Evolutionary conservation across 1,140 invertebrate genomes (phyloP).

Genomic region (Neodiprion pinetum): DNA sequence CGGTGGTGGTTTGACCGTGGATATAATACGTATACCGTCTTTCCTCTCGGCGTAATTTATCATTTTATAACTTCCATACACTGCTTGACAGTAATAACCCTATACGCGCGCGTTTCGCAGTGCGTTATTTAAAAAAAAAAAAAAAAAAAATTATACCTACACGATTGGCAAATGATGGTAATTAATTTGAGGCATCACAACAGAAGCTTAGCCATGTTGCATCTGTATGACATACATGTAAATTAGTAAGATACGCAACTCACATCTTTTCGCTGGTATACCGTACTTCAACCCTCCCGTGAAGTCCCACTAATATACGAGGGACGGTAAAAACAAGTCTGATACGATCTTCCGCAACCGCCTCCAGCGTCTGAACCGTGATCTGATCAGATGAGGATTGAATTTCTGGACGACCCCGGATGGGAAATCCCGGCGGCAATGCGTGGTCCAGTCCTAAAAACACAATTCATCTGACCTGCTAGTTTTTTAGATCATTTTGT

Average conservation of each 20-base stretch:
- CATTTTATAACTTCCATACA: too few species aligned
- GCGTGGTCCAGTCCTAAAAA: constrained; percentile 47
- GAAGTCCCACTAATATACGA: constrained; percentile 80
- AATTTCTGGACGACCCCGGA: constrained; percentile 34
- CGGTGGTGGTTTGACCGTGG: too few species aligned
- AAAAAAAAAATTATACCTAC: constrained; percentile 10
- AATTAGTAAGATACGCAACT: constrained; percentile 41
- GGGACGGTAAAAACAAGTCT: constrained; percentile 84
- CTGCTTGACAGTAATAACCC: too few species aligned
- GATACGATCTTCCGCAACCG: constrained; percentile 79
- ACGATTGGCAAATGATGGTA: not conserved
- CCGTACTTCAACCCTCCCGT: constrained; percentile 82
- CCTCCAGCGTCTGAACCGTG: constrained; percentile 72
- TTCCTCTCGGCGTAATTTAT: too few species aligned
- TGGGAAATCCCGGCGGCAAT: constrained; percentile 39
- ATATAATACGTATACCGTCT: too few species aligned
- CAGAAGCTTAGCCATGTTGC: not conserved
- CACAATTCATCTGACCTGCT: not conserved
- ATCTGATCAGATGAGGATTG: constrained; percentile 59
- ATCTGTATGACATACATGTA: not conserved
- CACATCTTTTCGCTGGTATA: constrained; percentile 78
- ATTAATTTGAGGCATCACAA: too few species aligned
- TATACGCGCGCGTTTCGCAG: too few species aligned
- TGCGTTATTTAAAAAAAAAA: not conserved
- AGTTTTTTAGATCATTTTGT: not conserved